Percentiles rank a stretch among this genome's conserved stretches.
Conservation (phyloP, 2,113 vertebrate genomes). For the Callipepla californica region DNA sequence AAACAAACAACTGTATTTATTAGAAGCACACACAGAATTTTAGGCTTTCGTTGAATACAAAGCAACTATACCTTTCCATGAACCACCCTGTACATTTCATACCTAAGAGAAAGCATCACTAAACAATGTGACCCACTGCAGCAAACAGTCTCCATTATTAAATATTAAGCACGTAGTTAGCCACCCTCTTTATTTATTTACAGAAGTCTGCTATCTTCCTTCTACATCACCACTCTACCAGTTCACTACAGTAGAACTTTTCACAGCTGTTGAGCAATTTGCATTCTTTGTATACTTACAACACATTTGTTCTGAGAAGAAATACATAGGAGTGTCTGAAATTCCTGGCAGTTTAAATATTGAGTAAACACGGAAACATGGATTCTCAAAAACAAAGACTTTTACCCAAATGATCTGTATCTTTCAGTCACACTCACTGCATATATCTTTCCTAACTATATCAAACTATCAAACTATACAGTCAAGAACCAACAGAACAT, state of each 20-base stretch:
- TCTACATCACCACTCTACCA: not conserved
- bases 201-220: not conserved
- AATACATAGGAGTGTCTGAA: not conserved
- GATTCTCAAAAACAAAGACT: not conserved
- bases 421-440: not conserved
- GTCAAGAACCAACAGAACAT: not conserved
- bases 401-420: not conserved
- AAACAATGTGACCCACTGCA: not conserved
- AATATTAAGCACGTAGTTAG: not conserved
- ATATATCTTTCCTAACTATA: not conserved
- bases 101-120: not conserved
- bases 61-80: not conserved
- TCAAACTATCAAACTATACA: not conserved
- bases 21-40: not conserved
- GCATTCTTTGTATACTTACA: not conserved
- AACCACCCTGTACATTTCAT: not conserved
- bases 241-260: not conserved
- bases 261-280: not conserved
- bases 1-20: not conserved
- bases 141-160: not conserved
- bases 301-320: not conserved
- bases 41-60: not conserved
- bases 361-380: not conserved
- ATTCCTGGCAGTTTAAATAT: not conserved
- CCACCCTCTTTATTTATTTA: constrained; percentile 6